Base-by-base conservation (phyloP, 2,797 vertebrate species). In the Otus scops region DNA sequence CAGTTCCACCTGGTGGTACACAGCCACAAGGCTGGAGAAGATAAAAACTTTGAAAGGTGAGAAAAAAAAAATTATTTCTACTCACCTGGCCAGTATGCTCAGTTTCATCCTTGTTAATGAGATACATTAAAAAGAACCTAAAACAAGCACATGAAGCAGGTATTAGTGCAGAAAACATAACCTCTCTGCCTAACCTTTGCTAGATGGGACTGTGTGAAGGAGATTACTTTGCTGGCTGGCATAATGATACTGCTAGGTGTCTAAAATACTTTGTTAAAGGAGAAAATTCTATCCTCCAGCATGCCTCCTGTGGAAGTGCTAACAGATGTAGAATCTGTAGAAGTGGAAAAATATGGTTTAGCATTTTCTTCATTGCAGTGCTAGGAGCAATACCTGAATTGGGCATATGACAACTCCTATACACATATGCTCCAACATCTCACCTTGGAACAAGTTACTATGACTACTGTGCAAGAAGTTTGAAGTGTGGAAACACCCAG, bases 91-190 rank as follows among this genome's bases (percentile, higher is more conserved):
- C 99, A 7, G 99, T 99, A 98, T 99, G 99, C 94, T 99, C 99
- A 3, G 99, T 99, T 97, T 99, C 99, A 94, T 99, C 99, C 97
- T 99, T 99, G 97, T 99, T 99, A 98, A 99, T 99, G 56, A 99
- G 98, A 96, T 99, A 99, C 99, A 99, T 99, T 95, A 99, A 97
- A 97, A 99, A 99, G 98, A 99, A 99, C 98, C 99, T 99, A 98
- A 84, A 96, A 95, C 16, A 82, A 91, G 68, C 70, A 93, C 26
- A 91, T 63, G 32, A 68, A 56, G 9, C 14, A 0, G 21, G 7
- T 54, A 67, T 93, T 91, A 92, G 71, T 75, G 57, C 24, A 91
- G 71, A 76, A 70, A 53, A 75, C 1, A 0, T 30, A 23, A 38
- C 39, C 22, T 47, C 50, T 84, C 57, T 94, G 36, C 22, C 76